Base-by-base conservation (phyloP, 2,797 vertebrate species). In the Oophaga sylvatica region DNA sequence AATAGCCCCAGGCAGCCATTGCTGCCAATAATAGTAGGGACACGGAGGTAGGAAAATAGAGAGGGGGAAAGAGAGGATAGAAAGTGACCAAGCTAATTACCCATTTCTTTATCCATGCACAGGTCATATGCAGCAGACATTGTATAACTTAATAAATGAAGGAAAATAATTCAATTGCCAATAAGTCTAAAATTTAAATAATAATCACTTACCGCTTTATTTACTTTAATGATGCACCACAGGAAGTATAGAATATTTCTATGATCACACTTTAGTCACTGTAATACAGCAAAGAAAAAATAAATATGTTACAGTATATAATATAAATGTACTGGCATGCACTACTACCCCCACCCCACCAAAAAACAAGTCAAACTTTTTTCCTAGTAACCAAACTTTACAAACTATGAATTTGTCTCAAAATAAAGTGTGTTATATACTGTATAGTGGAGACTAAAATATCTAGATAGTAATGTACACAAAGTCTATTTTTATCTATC, bases 291-390 rank as follows among this genome's bases (percentile, higher is more conserved):
- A 10, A 16, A 77, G 57, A 7, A 63, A 76, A 83, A 75, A 76
- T 20, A 62, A 77, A 10, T 56, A 75, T 84, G 19, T 75, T 53
- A 84, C 19, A 29, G 13, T 65, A 77, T 77, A 65, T 84, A 29
- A 22, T 17, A 65, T 53, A 62, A 77, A 68, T 82, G 22, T 53
- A 60, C 12, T 76, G 17, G 16, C 57, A 45, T 12, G 10, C 13
- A 80, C 60, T 15, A 22, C 60, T 81, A 26, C 26, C 26, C 26
- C 26, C 26, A 26, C 26, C 26, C 15, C 63, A 53, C 20, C 17
- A 81, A 29, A 67, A 67, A 67, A 59, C 7, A 60, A 19, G 10
- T 2, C 17, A 48, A 62, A 53, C 22, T 53, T 65, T 59, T 62
- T 48, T 17, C 16, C 11, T 76, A 13, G n/a, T 56, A 45, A 57